A percentile compares a stretch with the other conserved stretches of the same genome.
Evolutionary conservation across 2,113 vertebrate genomes (phyloP).

Genomic region (Tychaedon coryphoeus): DNA sequence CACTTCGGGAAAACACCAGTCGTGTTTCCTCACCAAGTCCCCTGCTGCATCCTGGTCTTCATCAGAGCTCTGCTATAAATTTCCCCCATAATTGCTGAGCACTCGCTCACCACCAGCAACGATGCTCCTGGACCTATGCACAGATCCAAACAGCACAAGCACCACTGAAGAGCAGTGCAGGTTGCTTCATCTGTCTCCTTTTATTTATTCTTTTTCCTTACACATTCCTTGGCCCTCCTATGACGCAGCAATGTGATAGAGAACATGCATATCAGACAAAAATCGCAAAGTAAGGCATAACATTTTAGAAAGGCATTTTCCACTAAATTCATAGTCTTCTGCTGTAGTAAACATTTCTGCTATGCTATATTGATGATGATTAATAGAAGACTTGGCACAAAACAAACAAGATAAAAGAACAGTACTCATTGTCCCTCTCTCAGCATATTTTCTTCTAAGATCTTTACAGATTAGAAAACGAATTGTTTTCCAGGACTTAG

Average conservation of each 20-base stretch:
- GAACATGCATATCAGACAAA: neutral
- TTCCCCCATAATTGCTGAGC: neutral
- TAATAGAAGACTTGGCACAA: neutral
- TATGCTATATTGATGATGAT: neutral
- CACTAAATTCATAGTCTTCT: neutral
- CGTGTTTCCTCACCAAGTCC: neutral
- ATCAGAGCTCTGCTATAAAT: neutral
- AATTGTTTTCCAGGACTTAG: neutral
- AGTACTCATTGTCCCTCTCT: neutral
- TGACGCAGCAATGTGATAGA: neutral
- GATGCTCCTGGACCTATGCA: rapidly evolving
- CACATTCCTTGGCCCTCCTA: neutral
- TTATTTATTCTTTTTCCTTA: neutral
- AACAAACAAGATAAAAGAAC: neutral
- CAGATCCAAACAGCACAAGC: neutral
- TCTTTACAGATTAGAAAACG: neutral
- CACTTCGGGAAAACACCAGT: neutral
- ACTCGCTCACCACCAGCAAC: rapidly evolving
- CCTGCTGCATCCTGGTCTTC: neutral
- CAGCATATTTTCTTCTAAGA: conserved; percentile 1
- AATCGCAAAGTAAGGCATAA: neutral
- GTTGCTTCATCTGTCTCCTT: neutral
- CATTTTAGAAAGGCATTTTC: neutral
- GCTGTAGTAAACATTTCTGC: neutral
- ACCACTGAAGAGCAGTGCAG: neutral